A percentile compares a stretch with the other conserved stretches of the same genome.
phyloP scores from a whole-genome alignment of 2,797 vertebrate genomes.

The Erithacus rubecula region DNA sequence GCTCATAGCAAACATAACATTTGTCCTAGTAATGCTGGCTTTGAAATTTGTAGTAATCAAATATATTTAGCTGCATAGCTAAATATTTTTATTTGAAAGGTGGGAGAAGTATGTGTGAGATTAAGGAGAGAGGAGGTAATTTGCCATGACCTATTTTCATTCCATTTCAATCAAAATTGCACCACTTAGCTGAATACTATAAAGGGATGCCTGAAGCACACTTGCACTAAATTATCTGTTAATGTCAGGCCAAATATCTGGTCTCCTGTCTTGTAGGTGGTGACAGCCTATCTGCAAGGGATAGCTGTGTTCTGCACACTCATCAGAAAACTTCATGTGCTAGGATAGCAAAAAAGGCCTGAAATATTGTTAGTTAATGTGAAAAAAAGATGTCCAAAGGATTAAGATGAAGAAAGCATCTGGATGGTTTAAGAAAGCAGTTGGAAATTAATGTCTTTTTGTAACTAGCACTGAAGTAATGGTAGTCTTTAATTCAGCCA shows the following conservation, averaged over 20 bases:
- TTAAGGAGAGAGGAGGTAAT: conserved; percentile 18
- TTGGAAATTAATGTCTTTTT: neutral
- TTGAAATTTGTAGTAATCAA: conserved; percentile 9
- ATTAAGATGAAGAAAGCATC: neutral
- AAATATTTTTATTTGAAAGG: conserved; percentile 42
- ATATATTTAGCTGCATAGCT: neutral
- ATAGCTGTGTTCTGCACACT: neutral
- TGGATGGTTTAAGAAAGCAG: neutral
- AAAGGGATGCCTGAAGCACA: conserved; percentile 25
- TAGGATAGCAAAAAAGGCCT: neutral
- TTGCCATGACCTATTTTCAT: conserved; percentile 54
- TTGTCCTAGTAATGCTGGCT: neutral
- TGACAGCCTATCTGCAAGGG: neutral
- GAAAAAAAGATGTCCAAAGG: neutral
- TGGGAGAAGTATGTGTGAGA: neutral
- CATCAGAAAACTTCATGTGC: neutral
- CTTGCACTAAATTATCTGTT: conserved; percentile 22
- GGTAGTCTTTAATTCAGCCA: neutral
- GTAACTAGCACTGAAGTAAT: neutral
- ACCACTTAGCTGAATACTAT: conserved; percentile 14
- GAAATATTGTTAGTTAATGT: neutral
- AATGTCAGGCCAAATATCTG: neutral
- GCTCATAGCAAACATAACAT: neutral
- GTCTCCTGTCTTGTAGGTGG: neutral
- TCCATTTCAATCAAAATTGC: conserved; percentile 53